Base-by-base conservation (phyloP, 2,113 vertebrate genomes). In the Mobula birostris region DNA sequence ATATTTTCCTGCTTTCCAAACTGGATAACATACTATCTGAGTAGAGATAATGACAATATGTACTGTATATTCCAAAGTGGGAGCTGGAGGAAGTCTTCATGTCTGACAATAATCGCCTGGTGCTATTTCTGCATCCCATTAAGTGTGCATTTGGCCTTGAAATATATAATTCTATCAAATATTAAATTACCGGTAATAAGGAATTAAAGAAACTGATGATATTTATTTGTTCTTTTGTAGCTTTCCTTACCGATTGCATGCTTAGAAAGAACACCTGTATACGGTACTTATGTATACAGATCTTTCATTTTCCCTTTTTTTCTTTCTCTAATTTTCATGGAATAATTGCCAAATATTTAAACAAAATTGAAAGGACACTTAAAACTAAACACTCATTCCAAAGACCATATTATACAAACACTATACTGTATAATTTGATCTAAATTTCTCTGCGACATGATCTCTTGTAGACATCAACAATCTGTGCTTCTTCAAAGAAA, bases 341-440 rank as follows among this genome's bases (percentile, higher is more conserved):
- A 90, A 90, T 92, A 92, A 68, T 92, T 48, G 90, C 24, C 68
- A 92, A 36, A 92, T 40, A 40, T 72, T 40, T 40, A 66, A 68
- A 66, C 63, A 90, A 63, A 90, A 40, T 72, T 92, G 90, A 92
- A 92, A 72, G 68, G 70, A 92, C 40, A 36, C 72, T 70, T 21
- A 92, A 40, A 40, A 92, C 63, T 92, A 92, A 92, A 72, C 90
- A 92, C 48, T 92, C 90, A 66, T 72, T 92, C 66, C 68, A 72
- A 92, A 72, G 90, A 66, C 72, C 90, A 92, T 72, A 72, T 92
- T 92, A 40, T 72, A 70, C 63, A 70, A 92, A 92, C 68, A 92
- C 32, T 74, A 72, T 92, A 24, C 40, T 40, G n/a, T 66, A 72
- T 40, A 92, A 92, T 92, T 74, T 92, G 90, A 66, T 92, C 90